phyloP scores from a whole-genome alignment of 2,113 vertebrate genomes.

The Perca fluviatilis region DNA sequence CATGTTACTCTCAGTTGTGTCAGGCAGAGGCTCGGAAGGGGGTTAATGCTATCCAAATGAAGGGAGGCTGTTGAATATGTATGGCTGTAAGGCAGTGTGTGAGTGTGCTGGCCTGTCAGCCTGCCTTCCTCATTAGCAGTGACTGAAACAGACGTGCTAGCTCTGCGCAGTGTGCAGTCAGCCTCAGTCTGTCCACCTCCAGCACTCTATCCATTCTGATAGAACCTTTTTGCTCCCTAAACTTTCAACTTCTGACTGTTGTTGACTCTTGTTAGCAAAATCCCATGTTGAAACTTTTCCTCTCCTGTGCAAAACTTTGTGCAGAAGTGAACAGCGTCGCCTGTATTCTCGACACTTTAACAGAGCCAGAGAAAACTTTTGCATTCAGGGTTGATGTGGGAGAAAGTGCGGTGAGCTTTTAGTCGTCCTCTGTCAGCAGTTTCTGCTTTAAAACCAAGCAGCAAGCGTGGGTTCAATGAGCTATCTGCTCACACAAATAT shows the following conservation, averaged over 20 bases:
- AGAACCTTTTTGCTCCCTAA: conserved; percentile 32
- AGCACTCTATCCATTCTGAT: background rate
- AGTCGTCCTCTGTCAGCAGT: conserved; percentile 69
- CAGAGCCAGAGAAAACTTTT: conserved; percentile 51
- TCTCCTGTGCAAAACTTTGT: conserved; percentile 48
- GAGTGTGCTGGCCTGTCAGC: conserved; percentile 44
- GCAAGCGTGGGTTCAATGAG: conserved; percentile 68
- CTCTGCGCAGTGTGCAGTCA: background rate
- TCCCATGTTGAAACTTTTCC: conserved; percentile 19
- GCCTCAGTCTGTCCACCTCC: conserved; percentile 32
- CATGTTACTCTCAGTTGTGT: conserved; percentile 1
- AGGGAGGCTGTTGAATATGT: conserved; percentile 55
- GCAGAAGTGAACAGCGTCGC: conserved; percentile 5
- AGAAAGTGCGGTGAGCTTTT: conserved; percentile 55
- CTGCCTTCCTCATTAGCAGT: conserved; percentile 60
- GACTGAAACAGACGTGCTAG: conserved; percentile 27
- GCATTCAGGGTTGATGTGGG: conserved; percentile 52
- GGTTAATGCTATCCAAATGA: conserved; percentile 38
- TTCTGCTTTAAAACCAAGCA: conserved; percentile 53
- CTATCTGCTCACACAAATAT: conserved; percentile 49
- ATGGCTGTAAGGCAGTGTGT: conserved; percentile 34
- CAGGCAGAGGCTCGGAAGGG: conserved; percentile 16
- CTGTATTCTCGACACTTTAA: conserved; percentile 20
- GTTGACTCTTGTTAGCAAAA: conserved; percentile 24
- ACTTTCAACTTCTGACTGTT: conserved; percentile 23